Conservation (phyloP, 2,797 vertebrate species). For the Lepus townsendii region DNA sequence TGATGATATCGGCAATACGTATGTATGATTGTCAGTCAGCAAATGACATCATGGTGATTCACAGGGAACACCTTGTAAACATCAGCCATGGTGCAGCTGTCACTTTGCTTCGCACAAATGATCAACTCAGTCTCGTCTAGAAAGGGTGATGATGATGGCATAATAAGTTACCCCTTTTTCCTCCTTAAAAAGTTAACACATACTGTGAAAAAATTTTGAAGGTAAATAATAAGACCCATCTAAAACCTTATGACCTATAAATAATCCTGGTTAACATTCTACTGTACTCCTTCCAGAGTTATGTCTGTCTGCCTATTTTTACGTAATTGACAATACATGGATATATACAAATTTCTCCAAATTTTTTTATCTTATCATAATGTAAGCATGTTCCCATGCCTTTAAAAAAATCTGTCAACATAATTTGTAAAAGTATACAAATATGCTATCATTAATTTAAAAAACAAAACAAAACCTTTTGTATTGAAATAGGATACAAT, state of each 20-base stretch:
- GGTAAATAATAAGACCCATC: slow-evolving; percentile 2
- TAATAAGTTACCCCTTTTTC: neutral
- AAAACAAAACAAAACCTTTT: slow-evolving; percentile 35
- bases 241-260: neutral
- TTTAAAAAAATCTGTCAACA: slow-evolving; percentile 41
- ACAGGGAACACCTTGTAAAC: neutral
- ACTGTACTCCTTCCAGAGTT: neutral
- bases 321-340: neutral
- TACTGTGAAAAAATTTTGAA: slow-evolving; percentile 40
- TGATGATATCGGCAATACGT: slow-evolving; percentile 26
- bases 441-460: slow-evolving; percentile 3
- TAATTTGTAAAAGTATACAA: neutral
- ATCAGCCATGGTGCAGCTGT: neutral
- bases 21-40: slow-evolving; percentile 41
- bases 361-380: neutral
- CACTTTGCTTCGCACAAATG: neutral
- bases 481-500: neutral
- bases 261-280: neutral
- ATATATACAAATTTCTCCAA: neutral
- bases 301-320: neutral
- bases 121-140: neutral
- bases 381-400: neutral
- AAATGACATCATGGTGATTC: slow-evolving; percentile 30
- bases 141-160: neutral
- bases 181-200: slow-evolving; percentile 31